Conservation (phyloP, 2,888 invertebrate species). For the Himalopsyche japonica region DNA sequence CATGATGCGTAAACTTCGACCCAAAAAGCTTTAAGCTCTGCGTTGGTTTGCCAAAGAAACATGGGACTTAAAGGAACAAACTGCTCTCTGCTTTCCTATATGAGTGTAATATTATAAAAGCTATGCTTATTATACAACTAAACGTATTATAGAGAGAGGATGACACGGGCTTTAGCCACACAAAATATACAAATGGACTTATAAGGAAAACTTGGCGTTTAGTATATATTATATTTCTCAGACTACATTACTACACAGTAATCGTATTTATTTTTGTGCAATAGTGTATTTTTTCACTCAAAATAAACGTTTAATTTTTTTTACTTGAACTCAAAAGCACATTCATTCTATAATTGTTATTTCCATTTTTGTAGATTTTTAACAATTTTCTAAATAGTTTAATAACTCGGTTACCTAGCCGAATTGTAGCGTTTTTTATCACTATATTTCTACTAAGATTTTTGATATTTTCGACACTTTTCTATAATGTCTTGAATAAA, state of each 20-base stretch:
- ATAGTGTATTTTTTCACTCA: too few relatives aligned
- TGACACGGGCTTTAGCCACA: neutral
- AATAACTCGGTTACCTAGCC: too few relatives aligned
- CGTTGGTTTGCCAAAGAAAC: neutral
- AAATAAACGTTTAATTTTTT: too few relatives aligned
- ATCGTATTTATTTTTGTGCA: neutral
- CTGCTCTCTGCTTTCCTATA: neutral
- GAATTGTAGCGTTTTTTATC: too few relatives aligned
- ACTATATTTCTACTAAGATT: too few relatives aligned
- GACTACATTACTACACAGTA: neutral
- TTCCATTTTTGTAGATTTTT: too few relatives aligned
- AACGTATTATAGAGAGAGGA: neutral
- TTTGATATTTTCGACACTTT: too few relatives aligned
- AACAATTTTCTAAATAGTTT: too few relatives aligned
- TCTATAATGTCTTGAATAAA: too few relatives aligned
- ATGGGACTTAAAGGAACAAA: neutral
- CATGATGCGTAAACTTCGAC: neutral
- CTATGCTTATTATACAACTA: neutral
- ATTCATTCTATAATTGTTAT: too few relatives aligned
- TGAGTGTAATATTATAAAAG: neutral
- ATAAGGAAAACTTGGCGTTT: neutral
- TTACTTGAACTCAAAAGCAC: too few relatives aligned
- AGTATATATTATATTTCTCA: neutral
- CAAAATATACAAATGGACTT: neutral
- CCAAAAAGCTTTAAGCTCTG: neutral